These are phyloP conservation scores for Epinotia brunnichana DNA, from an alignment of 2,888 invertebrate genomes.

Conservation along the genomic window DNA sequence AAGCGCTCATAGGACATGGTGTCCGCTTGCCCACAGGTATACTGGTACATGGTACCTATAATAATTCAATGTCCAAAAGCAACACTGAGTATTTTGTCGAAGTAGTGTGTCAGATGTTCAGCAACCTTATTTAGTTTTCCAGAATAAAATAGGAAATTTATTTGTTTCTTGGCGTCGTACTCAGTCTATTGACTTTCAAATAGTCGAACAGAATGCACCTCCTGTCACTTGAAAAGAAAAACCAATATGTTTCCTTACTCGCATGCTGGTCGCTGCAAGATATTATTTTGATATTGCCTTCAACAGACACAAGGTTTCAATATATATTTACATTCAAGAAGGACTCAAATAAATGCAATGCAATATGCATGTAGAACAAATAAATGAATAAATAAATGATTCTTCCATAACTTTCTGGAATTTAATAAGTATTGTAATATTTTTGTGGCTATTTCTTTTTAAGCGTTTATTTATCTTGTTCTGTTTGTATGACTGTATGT, in stretches of 20 bases:
- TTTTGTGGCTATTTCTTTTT: no score
- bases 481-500: no score
- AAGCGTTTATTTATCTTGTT: no score
- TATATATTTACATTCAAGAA: conserved; percentile 7
- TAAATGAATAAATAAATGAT: background rate
- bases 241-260: conserved; percentile 41
- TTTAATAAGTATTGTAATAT: no score
- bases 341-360: conserved; percentile 16
- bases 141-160: conserved; percentile 20
- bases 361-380: background rate
- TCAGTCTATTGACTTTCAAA: conserved; percentile 41
- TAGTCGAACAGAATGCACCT: conserved; percentile 35
- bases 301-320: conserved; percentile 22
- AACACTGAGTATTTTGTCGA: background rate
- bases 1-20: no score
- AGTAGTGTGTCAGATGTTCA: background rate
- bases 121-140: conserved; percentile 2
- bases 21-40: no score
- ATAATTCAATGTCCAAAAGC: no score
- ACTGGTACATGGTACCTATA: no score
- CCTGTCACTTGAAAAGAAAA: conserved; percentile 41
- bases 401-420: background rate
- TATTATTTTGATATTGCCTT: conserved; percentile 37
- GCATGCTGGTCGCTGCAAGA: conserved; percentile 12
- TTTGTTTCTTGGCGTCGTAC: conserved; percentile 18